Conservation (phyloP, 2,113 vertebrate species). For the Mionectes macconnelli region DNA sequence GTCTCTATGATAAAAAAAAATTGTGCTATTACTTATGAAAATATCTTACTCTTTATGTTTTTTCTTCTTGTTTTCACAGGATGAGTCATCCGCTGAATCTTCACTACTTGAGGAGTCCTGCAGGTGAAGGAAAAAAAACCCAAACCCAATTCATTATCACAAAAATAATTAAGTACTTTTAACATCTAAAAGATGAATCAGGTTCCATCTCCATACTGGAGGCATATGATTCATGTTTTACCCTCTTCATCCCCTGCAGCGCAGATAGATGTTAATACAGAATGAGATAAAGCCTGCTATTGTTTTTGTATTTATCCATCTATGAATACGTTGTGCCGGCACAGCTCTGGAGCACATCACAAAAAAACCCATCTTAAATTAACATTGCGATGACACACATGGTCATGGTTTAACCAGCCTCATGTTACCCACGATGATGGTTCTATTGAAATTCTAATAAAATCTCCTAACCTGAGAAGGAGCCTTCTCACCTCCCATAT, state of each 20-base stretch:
- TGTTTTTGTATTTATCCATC: background rate
- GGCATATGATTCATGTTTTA: background rate
- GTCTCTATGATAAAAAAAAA: background rate
- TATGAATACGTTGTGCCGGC: background rate
- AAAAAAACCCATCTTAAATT: background rate
- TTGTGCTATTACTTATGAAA: background rate
- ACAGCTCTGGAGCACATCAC: background rate
- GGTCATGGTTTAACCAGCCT: background rate
- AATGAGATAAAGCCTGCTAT: background rate
- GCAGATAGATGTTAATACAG: background rate
- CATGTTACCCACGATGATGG: background rate
- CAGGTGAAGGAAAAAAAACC: background rate
- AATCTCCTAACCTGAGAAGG: background rate
- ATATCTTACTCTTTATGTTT: conserved; percentile 87
- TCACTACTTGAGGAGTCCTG: conserved; percentile 94
- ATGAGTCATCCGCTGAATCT: conserved; percentile 85
- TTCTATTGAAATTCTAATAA: background rate
- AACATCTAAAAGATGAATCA: background rate
- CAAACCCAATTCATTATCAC: background rate
- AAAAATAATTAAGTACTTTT: background rate
- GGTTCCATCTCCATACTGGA: background rate
- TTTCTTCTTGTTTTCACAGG: conserved; percentile 78
- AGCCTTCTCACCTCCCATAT: background rate
- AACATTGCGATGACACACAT: background rate
- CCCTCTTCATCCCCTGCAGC: background rate